These are phyloP conservation scores for Neria commutata DNA, from an alignment of 2,888 invertebrate species.

Conservation along the genomic window DNA sequence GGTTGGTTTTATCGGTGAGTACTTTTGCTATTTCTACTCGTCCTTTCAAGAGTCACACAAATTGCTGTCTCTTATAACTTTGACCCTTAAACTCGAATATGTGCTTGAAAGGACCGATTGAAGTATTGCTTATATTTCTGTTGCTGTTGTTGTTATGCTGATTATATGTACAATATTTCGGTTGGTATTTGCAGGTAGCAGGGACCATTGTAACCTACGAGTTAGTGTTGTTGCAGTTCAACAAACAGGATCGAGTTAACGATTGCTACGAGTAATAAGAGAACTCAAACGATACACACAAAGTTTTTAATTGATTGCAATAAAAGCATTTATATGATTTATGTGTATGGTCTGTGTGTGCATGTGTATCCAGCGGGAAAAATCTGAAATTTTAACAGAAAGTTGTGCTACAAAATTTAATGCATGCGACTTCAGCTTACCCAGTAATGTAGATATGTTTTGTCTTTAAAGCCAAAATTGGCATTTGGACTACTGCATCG, in stretches of 20 bases:
- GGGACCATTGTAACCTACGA: slow-evolving; percentile 68
- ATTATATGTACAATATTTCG: slow-evolving; percentile 66
- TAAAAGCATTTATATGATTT: too few species aligned
- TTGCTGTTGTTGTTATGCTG: slow-evolving; percentile 17
- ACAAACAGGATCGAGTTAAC: slow-evolving; percentile 53
- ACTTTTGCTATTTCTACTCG: too few species aligned
- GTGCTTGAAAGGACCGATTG: too few species aligned
- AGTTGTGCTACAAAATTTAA: too few species aligned
- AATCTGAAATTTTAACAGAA: too few species aligned
- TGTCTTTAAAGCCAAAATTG: too few species aligned
- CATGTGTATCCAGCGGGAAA: too few species aligned
- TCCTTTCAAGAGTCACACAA: not conserved
- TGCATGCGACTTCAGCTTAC: too few species aligned
- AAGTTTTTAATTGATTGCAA: too few species aligned
- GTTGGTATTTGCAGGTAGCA: slow-evolving; percentile 61
- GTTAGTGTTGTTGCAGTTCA: slow-evolving; percentile 66
- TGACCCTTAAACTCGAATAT: not conserved
- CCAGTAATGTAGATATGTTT: too few species aligned
- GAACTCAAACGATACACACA: not conserved
- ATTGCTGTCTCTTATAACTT: not conserved
- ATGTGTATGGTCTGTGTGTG: too few species aligned
- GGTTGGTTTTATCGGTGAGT: slow-evolving; percentile 55
- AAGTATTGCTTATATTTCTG: not conserved
- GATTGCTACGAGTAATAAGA: slow-evolving; percentile 40
- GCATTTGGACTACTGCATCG: too few species aligned